Evolutionary conservation across 2,797 vertebrate species (phyloP), one percentile per base, ranked within the genome.

Genomic region (Arremon brunneinucha): DNA sequence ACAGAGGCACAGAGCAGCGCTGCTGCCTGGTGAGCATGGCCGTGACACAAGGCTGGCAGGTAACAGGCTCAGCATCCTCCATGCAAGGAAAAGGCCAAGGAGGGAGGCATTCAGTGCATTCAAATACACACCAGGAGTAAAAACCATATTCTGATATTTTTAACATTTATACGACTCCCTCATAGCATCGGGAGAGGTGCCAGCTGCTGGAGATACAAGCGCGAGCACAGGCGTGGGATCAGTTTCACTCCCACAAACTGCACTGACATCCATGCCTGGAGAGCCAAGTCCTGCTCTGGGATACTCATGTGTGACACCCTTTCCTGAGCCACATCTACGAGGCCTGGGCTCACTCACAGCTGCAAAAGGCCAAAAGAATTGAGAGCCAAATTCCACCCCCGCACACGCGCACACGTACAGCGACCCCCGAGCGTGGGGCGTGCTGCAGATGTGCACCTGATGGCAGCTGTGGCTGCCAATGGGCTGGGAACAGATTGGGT

Each of bases 281-380:
- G 87, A 87, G 84, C 87, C 79, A 91, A 82, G 68, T 26, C n/a
- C 70, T 91, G 91, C 74, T 88, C 63, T 30, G 62, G 43, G 87
- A 82, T 60, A 92, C 83, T 94, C 93, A 90, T 17, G 6, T 69
- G 87, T 53, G 83, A 84, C 9, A 7, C 85, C 91, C 70, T 70
- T 90, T 89, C 71, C 52, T 94, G 74, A 95, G 92, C 63, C 85
- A 72, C 92, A 90, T 56, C 87, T 78, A 28, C 46, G 50, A 41
- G 67, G 89, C 80, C 83, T 84, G 91, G 74, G 47, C 83, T 93
- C 72, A 70, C 32, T 52, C 1, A 2, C 56, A 90, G 44, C 89
- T 90, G 87, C 77, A 93, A 82, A 93, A 90, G 59, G 93, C 87
- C 94, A 91, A 57, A 67, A 88, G 93, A 78, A 35, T 5, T 72